Conservation (phyloP, 2,113 vertebrate genomes). For the Macheiramphus alcinus region DNA sequence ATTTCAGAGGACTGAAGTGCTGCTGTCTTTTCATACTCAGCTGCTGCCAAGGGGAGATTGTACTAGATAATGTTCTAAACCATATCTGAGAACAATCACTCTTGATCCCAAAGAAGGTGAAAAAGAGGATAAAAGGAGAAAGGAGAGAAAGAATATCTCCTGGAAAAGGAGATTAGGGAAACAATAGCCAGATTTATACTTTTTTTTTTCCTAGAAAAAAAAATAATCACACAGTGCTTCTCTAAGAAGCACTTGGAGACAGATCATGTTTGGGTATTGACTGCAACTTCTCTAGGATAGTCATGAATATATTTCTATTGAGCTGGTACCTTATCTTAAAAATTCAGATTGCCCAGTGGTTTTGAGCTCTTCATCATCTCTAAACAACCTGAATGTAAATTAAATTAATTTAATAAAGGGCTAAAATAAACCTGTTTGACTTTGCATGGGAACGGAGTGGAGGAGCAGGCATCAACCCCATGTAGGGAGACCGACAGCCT, state of each 20-base stretch:
- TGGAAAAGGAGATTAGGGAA: background rate
- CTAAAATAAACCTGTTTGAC: background rate
- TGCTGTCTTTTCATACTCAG: constrained; percentile 11
- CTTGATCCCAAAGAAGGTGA: background rate
- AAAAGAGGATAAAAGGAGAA: constrained; percentile 3
- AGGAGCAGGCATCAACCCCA: background rate
- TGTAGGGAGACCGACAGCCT: background rate
- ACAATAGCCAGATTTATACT: background rate
- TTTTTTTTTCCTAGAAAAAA: background rate
- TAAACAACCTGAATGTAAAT: background rate
- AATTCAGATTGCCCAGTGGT: background rate
- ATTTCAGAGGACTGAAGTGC: constrained; percentile 3
- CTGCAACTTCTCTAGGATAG: background rate
- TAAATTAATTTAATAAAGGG: background rate
- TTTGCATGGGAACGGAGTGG: background rate
- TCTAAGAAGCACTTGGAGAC: background rate
- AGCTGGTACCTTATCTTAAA: background rate
- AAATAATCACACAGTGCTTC: background rate
- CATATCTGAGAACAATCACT: background rate
- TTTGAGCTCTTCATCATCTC: background rate
- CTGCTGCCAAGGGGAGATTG: background rate
- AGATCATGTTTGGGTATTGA: background rate
- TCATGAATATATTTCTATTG: background rate
- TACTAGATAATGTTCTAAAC: constrained; percentile 16
- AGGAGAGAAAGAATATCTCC: background rate